A percentile compares a stretch with the other conserved stretches of the same genome.
These are phyloP conservation scores for Eremophila alpestris DNA, from an alignment of 2,797 vertebrate species.

Conservation along the genomic window DNA sequence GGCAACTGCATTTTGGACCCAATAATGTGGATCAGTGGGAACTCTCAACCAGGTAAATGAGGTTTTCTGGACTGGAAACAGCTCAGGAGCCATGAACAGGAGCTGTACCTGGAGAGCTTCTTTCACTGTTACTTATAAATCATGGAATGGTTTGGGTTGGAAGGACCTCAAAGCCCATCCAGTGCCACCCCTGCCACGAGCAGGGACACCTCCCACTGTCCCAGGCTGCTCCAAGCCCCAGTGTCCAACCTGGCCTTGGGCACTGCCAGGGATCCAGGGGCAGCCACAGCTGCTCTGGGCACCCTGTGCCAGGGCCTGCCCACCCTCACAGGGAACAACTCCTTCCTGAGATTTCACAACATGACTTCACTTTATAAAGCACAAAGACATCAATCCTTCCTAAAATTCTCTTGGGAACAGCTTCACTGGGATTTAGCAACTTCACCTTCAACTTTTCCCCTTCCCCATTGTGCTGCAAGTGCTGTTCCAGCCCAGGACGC, in stretches of 20 bases:
- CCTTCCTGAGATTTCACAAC: background rate
- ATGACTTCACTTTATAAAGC: background rate
- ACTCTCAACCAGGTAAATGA: background rate
- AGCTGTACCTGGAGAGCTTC: background rate
- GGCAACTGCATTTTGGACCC: background rate
- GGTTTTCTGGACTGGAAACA: background rate
- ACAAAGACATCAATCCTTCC: background rate
- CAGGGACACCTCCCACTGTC: background rate
- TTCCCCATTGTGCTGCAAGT: background rate
- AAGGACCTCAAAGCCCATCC: accelerated
- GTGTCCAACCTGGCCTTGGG: background rate
- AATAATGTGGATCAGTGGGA: background rate
- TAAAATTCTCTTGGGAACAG: background rate
- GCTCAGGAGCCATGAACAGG: background rate
- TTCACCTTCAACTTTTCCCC: background rate
- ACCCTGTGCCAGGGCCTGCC: background rate
- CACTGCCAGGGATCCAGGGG: background rate
- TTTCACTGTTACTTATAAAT: background rate
- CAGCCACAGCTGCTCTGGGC: background rate
- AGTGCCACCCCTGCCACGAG: background rate
- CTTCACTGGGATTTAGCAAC: background rate
- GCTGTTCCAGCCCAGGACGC: background rate
- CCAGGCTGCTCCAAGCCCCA: background rate
- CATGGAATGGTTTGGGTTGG: background rate
- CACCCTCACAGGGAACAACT: background rate